phyloP scores from a whole-genome alignment of 2,113 vertebrate species.

The Psittacara wagleri region DNA sequence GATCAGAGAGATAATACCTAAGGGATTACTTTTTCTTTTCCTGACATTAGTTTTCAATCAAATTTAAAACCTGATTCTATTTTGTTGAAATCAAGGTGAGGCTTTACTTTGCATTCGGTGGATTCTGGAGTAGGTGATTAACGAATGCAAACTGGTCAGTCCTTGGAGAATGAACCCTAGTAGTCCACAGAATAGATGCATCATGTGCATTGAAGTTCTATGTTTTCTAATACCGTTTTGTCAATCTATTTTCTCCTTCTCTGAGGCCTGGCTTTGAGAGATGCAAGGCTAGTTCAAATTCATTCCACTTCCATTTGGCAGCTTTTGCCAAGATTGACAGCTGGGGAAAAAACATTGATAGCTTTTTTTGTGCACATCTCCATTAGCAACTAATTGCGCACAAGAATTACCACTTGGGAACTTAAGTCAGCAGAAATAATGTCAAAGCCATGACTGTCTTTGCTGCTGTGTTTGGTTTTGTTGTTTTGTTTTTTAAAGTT shows the following conservation, averaged over 20 bases:
- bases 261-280: not conserved
- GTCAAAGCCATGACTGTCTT: not conserved
- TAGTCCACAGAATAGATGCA: not conserved
- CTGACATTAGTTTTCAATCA: constrained; percentile 33
- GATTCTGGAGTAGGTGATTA: not conserved
- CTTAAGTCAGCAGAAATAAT: not conserved
- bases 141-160: not conserved
- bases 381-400: not conserved
- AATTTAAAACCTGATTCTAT: constrained; percentile 15
- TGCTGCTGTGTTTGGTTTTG: not conserved
- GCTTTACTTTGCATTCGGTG: not conserved
- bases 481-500: not conserved
- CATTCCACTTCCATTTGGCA: not conserved
- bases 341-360: not conserved
- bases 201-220: not conserved
- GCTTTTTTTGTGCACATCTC: not conserved
- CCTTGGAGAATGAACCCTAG: not conserved
- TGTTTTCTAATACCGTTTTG: not conserved
- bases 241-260: not conserved
- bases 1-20: constrained; percentile 27
- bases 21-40: constrained; percentile 36
- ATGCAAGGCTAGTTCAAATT: not conserved
- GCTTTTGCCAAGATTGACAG: not conserved
- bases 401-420: not conserved
- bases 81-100: constrained; percentile 8